phyloP scores from a whole-genome alignment of 92 coral and sea anemone species.

The Meandrina meandrites region DNA sequence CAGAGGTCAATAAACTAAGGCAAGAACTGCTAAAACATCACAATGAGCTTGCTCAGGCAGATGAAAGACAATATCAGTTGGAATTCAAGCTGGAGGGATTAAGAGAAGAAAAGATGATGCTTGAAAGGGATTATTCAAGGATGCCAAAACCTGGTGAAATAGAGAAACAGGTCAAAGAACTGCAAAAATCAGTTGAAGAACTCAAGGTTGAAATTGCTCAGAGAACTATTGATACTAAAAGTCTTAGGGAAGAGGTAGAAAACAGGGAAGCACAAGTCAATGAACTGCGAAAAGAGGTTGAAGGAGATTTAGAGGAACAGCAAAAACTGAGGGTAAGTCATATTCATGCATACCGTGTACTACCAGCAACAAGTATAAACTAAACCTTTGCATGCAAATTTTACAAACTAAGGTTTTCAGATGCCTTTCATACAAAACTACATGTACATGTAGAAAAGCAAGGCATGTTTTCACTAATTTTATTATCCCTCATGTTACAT shows the following conservation, averaged over 20 bases:
- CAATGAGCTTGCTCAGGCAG: slow-evolving; percentile 98
- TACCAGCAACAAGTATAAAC: too few relatives aligned
- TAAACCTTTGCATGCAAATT: background rate
- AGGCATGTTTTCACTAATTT: background rate
- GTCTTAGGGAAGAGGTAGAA: slow-evolving; percentile 88
- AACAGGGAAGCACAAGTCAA: slow-evolving; percentile 79
- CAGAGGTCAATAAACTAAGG: slow-evolving; percentile 91
- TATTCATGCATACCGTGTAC: background rate
- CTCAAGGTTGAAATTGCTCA: slow-evolving; percentile 89
- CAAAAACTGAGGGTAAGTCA: slow-evolving; percentile 81
- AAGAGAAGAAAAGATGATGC: slow-evolving; percentile 89
- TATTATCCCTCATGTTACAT: too few relatives aligned
- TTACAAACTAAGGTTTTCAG: background rate
- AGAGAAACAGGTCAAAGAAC: slow-evolving; percentile 89
- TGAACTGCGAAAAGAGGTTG: slow-evolving; percentile 78
- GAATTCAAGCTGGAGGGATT: slow-evolving; percentile 94
- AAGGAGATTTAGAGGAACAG: slow-evolving; percentile 83
- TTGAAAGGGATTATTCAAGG: slow-evolving; percentile 93
- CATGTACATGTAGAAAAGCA: too few relatives aligned
- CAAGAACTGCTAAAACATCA: slow-evolving; percentile 96
- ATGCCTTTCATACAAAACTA: background rate
- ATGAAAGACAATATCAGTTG: slow-evolving; percentile 95
- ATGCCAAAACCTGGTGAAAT: slow-evolving; percentile 99
- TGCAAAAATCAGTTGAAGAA: slow-evolving; percentile 86
- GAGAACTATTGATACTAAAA: slow-evolving; percentile 86